phyloP scores from a whole-genome alignment of 2,113 vertebrate genomes.

The Oceanites oceanicus region DNA sequence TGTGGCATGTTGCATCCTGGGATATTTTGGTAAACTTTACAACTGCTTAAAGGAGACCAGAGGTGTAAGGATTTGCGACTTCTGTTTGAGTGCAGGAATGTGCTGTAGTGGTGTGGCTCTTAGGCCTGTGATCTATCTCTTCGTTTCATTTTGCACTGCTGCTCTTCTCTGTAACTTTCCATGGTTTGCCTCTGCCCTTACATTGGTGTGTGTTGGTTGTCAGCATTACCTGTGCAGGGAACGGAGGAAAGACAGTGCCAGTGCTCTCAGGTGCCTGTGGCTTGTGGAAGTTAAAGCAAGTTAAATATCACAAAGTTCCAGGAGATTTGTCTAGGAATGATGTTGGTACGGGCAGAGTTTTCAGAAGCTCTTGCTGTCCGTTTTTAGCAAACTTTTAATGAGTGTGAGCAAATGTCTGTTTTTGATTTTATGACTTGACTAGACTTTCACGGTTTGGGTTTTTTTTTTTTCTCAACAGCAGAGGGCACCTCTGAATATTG shows the following conservation, averaged over 20 bases:
- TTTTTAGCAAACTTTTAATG: not conserved
- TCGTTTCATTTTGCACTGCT: not conserved
- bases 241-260: not conserved
- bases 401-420: not conserved
- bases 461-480: not conserved
- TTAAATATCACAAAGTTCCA: not conserved
- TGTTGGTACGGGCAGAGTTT: not conserved
- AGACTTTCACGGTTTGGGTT: not conserved
- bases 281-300: not conserved
- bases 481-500: not conserved
- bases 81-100: not conserved
- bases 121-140: not conserved
- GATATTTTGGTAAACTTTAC: not conserved
- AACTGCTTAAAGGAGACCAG: not conserved
- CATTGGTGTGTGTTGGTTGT: rapidly evolving
- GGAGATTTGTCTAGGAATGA: not conserved
- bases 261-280: not conserved
- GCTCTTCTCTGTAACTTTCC: not conserved
- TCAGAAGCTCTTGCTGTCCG: not conserved
- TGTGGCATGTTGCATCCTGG: not conserved
- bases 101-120: not conserved
- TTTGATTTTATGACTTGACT: not conserved
- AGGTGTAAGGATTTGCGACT: rapidly evolving
- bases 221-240: not conserved
- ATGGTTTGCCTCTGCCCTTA: not conserved